Conservation (phyloP, 1,140 invertebrate species). For the Aradophagus sp. region DNA sequence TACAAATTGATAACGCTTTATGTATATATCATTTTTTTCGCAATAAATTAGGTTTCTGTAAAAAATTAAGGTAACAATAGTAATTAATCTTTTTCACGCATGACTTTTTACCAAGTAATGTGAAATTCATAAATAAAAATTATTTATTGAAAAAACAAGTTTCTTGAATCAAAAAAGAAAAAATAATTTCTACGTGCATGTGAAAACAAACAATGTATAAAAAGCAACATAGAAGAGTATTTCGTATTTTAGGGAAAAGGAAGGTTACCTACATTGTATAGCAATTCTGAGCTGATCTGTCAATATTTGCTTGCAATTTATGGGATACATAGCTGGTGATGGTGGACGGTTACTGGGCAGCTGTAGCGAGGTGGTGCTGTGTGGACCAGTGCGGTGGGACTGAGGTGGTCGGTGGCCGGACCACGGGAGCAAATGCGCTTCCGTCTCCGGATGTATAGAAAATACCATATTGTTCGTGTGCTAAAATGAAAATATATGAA, state of each 20-base stretch:
- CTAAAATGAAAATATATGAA: constrained; percentile 77
- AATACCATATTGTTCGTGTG: constrained; percentile 76
- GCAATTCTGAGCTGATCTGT: constrained; percentile 56
- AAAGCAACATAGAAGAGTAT: constrained; percentile 1
- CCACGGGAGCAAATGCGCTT: constrained; percentile 79
- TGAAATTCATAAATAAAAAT: no score
- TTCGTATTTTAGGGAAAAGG: constrained; percentile 47
- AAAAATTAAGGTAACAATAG: no score
- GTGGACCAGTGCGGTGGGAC: constrained; percentile 77
- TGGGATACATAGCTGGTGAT: constrained; percentile 64
- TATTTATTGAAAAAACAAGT: no score
- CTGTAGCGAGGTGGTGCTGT: constrained; percentile 76
- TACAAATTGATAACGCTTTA: no score
- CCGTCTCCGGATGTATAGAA: constrained; percentile 74
- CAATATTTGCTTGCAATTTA: constrained; percentile 66
- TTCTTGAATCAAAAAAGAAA: no score
- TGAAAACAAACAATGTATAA: constrained; percentile 14
- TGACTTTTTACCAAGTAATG: no score
- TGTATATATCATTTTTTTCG: no score
- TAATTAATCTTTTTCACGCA: no score
- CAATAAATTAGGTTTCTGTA: no score
- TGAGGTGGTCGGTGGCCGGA: constrained; percentile 76
- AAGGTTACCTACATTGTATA: constrained; percentile 65
- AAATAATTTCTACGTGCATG: no score
- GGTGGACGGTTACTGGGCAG: constrained; percentile 75